Percentiles rank a stretch among this genome's conserved stretches.
These are phyloP conservation scores for Pachycephala philippinensis DNA, from an alignment of 2,113 vertebrate genomes.

Conservation along the genomic window DNA sequence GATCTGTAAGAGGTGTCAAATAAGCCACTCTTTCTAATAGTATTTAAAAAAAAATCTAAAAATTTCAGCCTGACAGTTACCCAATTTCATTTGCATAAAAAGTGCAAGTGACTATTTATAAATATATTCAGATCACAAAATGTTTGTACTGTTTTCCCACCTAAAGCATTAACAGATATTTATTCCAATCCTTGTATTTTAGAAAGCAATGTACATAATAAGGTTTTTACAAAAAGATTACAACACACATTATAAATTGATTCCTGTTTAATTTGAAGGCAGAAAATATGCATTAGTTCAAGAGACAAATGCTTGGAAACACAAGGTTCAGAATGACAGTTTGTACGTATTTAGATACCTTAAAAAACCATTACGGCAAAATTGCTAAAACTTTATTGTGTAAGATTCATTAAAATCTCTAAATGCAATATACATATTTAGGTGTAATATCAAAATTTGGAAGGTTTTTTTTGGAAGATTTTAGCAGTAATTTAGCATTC, in stretches of 20 bases:
- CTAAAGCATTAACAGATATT: conserved; percentile 34
- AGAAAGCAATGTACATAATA: conserved; percentile 47
- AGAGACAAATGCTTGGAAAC: background rate
- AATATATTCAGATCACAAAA: conserved; percentile 18
- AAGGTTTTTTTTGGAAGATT: background rate
- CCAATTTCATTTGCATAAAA: conserved; percentile 48
- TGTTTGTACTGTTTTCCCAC: conserved; percentile 15
- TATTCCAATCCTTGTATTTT: conserved; percentile 19
- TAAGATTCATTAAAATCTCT: conserved; percentile 21
- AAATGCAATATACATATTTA: background rate
- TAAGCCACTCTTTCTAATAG: background rate
- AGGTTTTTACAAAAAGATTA: conserved; percentile 39
- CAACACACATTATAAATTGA: conserved; percentile 8
- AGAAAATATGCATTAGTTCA: background rate
- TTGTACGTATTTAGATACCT: background rate
- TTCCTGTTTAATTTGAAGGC: conserved; percentile 24
- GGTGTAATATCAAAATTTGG: background rate
- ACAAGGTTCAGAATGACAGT: background rate
- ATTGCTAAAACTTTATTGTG: background rate
- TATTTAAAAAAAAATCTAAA: background rate
- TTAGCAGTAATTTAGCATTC: background rate
- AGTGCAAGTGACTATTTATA: conserved; percentile 13
- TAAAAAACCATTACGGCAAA: conserved; percentile 5
- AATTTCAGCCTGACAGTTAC: background rate
- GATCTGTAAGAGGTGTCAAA: background rate